Evolutionary conservation across 2,888 invertebrate genomes (phyloP).

Genomic region (Rotaria macrura): DNA sequence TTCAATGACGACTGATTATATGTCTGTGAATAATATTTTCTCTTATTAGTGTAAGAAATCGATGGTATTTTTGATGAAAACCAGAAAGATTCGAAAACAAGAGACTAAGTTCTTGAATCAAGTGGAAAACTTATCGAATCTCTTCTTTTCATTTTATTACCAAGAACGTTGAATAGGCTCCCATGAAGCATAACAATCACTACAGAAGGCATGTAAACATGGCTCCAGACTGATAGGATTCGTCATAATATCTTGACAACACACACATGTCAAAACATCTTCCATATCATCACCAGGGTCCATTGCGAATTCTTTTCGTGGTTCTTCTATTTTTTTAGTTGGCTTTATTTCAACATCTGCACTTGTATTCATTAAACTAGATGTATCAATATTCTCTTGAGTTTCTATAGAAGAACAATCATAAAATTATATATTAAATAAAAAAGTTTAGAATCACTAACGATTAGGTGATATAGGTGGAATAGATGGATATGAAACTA

Average conservation of each 20-base stretch:
- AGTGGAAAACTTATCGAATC: no score
- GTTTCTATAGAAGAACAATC: neutral
- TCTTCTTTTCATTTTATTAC: neutral
- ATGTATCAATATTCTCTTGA: neutral
- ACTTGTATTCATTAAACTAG: neutral
- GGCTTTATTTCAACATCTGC: neutral
- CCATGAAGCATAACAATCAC: constrained; percentile 49
- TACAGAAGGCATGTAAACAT: constrained; percentile 48
- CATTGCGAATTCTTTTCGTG: neutral
- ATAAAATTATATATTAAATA: no score
- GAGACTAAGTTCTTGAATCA: no score
- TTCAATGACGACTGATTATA: no score
- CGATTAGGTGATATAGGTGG: neutral
- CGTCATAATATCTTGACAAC: constrained; percentile 48
- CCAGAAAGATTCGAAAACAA: no score
- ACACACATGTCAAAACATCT: constrained; percentile 43
- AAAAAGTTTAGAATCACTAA: neutral
- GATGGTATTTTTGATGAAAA: no score
- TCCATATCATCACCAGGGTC: constrained; percentile 40
- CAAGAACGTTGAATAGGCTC: constrained; percentile 2
- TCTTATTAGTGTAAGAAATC: no score
- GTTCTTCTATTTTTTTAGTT: neutral
- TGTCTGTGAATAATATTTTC: no score
- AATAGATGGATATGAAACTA: neutral
- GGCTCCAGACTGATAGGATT: constrained; percentile 49